Percentiles rank a stretch among this genome's conserved stretches.
phyloP scores from a whole-genome alignment of 2,113 vertebrate species.

The Chaenogobius annularis region DNA sequence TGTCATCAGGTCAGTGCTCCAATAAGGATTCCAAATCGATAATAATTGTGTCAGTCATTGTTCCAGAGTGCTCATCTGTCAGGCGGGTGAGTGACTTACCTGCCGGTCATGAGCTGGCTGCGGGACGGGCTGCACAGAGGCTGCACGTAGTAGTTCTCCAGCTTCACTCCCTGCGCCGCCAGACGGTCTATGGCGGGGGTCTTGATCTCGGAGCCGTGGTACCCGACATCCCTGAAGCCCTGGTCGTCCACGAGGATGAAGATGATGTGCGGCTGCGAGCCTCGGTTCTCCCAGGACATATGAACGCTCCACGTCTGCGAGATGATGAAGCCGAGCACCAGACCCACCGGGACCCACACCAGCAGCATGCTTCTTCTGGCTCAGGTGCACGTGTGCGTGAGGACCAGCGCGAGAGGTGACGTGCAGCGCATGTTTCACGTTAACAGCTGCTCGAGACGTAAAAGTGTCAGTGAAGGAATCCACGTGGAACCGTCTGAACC shows the following conservation, averaged over 20 bases:
- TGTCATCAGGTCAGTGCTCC: neutral
- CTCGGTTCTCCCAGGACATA: constrained; percentile 77
- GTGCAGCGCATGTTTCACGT: constrained; percentile 42
- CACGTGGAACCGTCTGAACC: constrained; percentile 7
- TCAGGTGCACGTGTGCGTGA: neutral
- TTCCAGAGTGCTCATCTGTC: too few species aligned
- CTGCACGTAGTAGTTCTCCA: constrained; percentile 99
- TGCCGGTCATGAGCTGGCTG: constrained; percentile 96
- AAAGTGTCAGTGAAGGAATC: constrained; percentile 1
- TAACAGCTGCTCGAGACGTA: constrained; percentile 34
- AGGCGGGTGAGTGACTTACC: constrained; percentile 66
- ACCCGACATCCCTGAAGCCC: constrained; percentile 94
- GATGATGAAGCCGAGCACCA: constrained; percentile 77
- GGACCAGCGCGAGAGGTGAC: neutral
- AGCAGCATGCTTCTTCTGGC: constrained; percentile 73
- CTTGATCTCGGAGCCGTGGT: constrained; percentile 95
- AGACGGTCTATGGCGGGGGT: constrained; percentile 92
- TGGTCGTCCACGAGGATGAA: constrained; percentile 97
- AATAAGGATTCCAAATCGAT: too few species aligned
- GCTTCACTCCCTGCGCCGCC: constrained; percentile 90
- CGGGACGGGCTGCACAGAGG: constrained; percentile 96
- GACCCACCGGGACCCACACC: constrained; percentile 72
- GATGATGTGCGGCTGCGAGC: constrained; percentile 87
- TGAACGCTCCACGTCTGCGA: constrained; percentile 78
- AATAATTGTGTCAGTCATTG: too few species aligned